phyloP scores from a whole-genome alignment of 2,113 vertebrate genomes.

The Xiphophorus hellerii region DNA sequence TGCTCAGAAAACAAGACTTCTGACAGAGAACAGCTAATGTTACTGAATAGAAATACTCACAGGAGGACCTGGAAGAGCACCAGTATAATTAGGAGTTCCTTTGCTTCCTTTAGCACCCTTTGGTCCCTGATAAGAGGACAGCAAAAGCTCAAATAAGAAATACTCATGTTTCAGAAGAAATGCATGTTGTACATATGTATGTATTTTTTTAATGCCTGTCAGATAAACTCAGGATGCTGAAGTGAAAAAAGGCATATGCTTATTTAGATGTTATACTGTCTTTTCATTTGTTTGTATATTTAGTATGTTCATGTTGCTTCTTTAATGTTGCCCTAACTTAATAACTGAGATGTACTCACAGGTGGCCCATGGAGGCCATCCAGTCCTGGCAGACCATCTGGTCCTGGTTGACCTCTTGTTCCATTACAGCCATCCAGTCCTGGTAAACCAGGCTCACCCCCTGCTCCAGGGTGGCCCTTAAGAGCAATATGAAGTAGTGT shows the following conservation, averaged over 20 bases:
- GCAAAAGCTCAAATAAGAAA: not conserved
- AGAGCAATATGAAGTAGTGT: not conserved
- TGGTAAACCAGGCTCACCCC: constrained; percentile 80
- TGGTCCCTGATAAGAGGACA: constrained; percentile 68
- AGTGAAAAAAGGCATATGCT: not conserved
- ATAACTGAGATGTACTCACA: constrained; percentile 67
- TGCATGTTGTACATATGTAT: not conserved
- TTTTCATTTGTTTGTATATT: not conserved
- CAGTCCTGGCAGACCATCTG: constrained; percentile 58
- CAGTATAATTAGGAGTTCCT: constrained; percentile 76
- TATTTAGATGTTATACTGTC: not conserved
- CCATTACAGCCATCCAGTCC: constrained; percentile 79
- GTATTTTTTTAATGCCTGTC: not conserved
- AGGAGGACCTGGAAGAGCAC: constrained; percentile 29
- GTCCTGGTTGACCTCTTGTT: constrained; percentile 71
- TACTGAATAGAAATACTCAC: constrained; percentile 34
- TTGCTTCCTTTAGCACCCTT: constrained; percentile 84
- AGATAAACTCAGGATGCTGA: not conserved
- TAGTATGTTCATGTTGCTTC: not conserved
- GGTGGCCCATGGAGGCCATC: constrained; percentile 45
- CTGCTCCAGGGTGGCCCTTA: constrained; percentile 85
- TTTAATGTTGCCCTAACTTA: not conserved
- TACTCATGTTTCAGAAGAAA: not conserved
- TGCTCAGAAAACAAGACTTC: not conserved
- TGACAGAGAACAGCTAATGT: not conserved